Evolutionary conservation across 2,888 invertebrate genomes (phyloP), one percentile per base, ranked within the genome.

Genomic region (Leuctra nigra): DNA sequence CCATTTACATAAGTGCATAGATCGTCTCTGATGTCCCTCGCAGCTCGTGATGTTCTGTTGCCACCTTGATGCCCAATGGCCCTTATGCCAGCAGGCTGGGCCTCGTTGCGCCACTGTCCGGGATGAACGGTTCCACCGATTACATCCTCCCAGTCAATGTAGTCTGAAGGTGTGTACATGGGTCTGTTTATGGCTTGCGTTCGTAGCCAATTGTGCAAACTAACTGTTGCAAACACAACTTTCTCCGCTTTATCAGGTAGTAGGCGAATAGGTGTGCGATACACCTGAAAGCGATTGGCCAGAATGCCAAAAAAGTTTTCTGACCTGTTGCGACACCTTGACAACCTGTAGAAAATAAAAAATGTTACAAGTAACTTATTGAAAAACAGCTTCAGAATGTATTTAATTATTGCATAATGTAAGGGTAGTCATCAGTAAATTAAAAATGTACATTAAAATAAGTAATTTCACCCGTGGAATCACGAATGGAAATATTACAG

Each of bases 41-140:
- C 53, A 53, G 24, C 38, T 14, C 4, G 20, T 4, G 18, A 16
- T 36, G 38, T 36, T 23, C 14, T 20, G 36, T 53, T 53, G 20
- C 53, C 53, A n/a, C 53, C 53, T 53, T 48, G 48, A 20, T 23
- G 38, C 16, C 6, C 53, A 35, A 53, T n/a, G 22, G 13, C 22
- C 13, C 11, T 3, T 25, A 36, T 9, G n/a, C 53, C 53, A 1
- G 1, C 14, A n/a, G 22, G 38, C 20, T 13, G 7, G 11, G 20
- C 2, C 3, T 4, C 38, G 14, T n/a, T 13, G 1, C 53, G 11
- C 18, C 36, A 53, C 6, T 53, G n/a, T 7, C 53, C 53, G 3
- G 1, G 16, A 6, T 9, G 23, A 18, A 35, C 2, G 9, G 7
- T 18, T 7, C 35, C 53, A 4, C n/a, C 24, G 6, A 33, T n/a